Conservation (phyloP, 2,888 invertebrate genomes). For the Acronicta leporina region DNA sequence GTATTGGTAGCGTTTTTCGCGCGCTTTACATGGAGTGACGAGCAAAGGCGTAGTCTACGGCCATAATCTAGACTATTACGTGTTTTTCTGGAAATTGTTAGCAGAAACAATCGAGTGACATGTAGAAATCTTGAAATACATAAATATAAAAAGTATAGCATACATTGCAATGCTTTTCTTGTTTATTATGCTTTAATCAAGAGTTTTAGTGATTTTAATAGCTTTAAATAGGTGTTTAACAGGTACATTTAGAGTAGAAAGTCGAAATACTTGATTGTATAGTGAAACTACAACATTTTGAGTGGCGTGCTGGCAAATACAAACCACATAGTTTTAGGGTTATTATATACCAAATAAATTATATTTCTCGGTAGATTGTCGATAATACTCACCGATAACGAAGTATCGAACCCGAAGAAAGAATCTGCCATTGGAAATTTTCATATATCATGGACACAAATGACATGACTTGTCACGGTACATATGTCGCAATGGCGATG, state of each 20-base stretch:
- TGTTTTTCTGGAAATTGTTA: conserved; percentile 53
- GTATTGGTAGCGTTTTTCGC: conserved; percentile 32
- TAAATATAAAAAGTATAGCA: conserved; percentile 47
- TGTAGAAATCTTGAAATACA: conserved; percentile 48
- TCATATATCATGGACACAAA: conserved; percentile 90
- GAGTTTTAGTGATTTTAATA: conserved; percentile 7
- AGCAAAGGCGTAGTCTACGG: conserved; percentile 34
- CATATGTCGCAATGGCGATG: conserved; percentile 83
- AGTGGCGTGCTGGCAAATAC: conserved; percentile 79
- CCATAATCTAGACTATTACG: conserved; percentile 32
- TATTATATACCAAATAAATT: conserved; percentile 62
- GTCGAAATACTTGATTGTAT: conserved; percentile 43
- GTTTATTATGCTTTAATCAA: conserved; percentile 19
- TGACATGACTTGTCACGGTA: conserved; percentile 92
- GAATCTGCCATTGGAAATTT: conserved; percentile 94
- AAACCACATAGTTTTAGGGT: conserved; percentile 52
- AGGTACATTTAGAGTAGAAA: conserved; percentile 45
- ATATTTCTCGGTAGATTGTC: conserved; percentile 55
- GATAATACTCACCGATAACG: conserved; percentile 91
- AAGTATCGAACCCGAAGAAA: conserved; percentile 95
- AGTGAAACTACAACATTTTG: conserved; percentile 43
- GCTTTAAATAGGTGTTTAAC: conserved; percentile 23
- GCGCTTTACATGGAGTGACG: conserved; percentile 34
- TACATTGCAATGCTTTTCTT: conserved; percentile 22
- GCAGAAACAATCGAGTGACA: conserved; percentile 63